Base-by-base conservation (phyloP, 2,888 invertebrate genomes). In the Lacanobia oleracea region DNA sequence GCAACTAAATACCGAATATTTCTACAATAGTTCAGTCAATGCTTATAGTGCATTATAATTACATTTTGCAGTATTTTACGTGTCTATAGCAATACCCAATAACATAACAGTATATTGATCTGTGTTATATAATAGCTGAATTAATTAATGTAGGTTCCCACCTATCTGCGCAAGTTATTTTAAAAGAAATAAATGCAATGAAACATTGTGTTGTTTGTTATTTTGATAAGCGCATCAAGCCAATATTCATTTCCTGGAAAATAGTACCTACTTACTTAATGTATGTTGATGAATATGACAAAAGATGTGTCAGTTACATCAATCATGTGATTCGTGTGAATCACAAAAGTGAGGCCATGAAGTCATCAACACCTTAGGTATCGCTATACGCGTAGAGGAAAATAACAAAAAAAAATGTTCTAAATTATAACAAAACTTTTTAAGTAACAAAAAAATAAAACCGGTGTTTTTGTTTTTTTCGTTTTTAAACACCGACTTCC, bases 181-280 rank as follows among this genome's bases (percentile, higher is more conserved):
- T 75, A 59, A 68, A 75, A 78, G 68, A 72, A 84, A 84, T 84
- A 84, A 84, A 84, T 68, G 61, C 74, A 78, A 78, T 84, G 57
- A 68, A 81, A 78, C 33, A 62, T 75, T 65, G 10, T 43, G 14
- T 21, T 69, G 37, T 50, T 56, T 79, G 53, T 79, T 48, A 83
- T 83, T 79, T 60, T 9, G 14, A 51, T 16, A 53, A 72, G 27
- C 16, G 21, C 18, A 16, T 37, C 40, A 33, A 33, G 40, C 18
- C 18, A 40, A 63, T 9, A 23, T n/a, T 33, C 8, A 43, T n/a
- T 7, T 57, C 5, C 8, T 16, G 16, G 14, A 43, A 48, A 48
- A 48, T 9, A 8, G 12, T 43, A n/a, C 33, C 5, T 33, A 6
- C 8, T 63, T 43, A n/a, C 33, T 33, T 33, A 6, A 12, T 63